phyloP scores from a whole-genome alignment of 2,797 vertebrate species.

The Gambelia wislizenii region DNA sequence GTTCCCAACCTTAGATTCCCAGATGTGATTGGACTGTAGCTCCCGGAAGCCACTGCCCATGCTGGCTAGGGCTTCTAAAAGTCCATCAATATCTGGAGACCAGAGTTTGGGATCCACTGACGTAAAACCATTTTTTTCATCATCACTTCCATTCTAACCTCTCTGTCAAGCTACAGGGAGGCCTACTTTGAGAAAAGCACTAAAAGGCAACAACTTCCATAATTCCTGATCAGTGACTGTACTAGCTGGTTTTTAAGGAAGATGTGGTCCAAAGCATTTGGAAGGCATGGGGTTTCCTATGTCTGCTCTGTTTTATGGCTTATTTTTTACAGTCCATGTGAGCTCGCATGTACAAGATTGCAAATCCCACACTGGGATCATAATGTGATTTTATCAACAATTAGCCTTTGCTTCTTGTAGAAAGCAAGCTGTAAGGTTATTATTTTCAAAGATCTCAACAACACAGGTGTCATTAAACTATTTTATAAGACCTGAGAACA shows the following conservation, averaged over 20 bases:
- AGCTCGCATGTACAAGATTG: neutral
- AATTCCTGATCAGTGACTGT: neutral
- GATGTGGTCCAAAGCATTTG: neutral
- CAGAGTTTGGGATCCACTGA: neutral
- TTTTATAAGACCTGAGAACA: too few species aligned
- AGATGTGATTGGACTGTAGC: neutral
- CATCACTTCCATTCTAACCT: neutral
- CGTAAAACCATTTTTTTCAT: neutral
- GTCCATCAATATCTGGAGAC: neutral
- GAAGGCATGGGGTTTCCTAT: neutral
- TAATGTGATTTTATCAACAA: neutral
- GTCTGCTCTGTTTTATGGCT: neutral
- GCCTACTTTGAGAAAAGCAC: neutral
- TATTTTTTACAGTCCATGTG: neutral
- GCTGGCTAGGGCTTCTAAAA: neutral
- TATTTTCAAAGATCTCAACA: neutral
- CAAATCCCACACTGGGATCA: neutral
- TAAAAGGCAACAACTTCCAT: neutral
- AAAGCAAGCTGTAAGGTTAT: neutral
- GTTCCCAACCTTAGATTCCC: neutral
- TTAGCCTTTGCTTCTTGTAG: neutral
- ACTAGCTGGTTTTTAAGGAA: neutral
- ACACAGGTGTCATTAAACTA: neutral
- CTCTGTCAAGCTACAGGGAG: neutral
- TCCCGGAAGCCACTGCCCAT: neutral